These are phyloP conservation scores for Manis crassicaudata DNA, from an alignment of 2,797 vertebrate genomes.

Conservation along the genomic window DNA sequence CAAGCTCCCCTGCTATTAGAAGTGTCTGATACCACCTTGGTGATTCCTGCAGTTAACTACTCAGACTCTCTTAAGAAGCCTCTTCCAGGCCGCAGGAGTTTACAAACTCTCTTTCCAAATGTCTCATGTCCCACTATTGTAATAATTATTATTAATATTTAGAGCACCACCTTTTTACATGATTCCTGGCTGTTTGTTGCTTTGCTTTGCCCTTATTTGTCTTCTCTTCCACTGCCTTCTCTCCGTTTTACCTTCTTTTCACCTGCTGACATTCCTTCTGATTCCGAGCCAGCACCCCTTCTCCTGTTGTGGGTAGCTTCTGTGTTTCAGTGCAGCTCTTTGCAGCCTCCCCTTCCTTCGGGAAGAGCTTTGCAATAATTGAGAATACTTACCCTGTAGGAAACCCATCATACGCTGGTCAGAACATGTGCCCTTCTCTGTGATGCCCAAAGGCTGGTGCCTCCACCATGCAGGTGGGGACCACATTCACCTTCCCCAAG, in stretches of 20 bases:
- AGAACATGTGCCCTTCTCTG: neutral
- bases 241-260: neutral
- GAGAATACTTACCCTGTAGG: neutral
- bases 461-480: neutral
- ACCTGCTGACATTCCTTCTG: neutral
- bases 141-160: neutral
- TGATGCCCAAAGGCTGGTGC: no score
- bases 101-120: neutral
- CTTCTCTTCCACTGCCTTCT: neutral
- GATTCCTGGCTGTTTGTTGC: neutral
- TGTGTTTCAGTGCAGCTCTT: neutral
- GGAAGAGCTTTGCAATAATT: neutral
- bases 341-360: neutral
- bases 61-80: neutral
- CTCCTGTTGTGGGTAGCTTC: neutral
- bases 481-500: neutral
- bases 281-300: neutral
- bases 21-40: neutral
- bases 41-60: neutral
- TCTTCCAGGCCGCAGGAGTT: neutral
- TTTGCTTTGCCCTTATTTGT: fast-evolving
- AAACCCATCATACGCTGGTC: neutral
- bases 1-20: neutral
- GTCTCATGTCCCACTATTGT: neutral
- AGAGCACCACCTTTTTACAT: neutral